Base-by-base conservation (phyloP, 2,797 vertebrate species). In the Falco biarmicus region DNA sequence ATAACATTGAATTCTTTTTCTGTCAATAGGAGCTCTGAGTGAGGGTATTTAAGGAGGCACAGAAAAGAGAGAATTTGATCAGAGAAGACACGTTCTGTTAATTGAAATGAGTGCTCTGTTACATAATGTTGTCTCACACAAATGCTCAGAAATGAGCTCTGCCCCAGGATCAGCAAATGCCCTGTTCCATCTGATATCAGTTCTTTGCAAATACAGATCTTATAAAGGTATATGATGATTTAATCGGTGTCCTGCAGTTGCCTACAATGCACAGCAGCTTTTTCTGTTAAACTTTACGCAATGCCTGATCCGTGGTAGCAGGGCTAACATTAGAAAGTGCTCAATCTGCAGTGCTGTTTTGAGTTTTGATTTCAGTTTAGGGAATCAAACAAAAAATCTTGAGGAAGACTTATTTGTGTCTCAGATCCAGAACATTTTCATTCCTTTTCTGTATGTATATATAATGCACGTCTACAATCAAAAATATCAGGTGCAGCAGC, bases 401-500 rank as follows among this genome's bases (percentile, higher is more conserved):
- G 1, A 91, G 56, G 86, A 93, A 80, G 53, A 48, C 34, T 79
- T 32, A 76, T 85, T 93, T 89, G 48, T 41, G 51, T 73, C 71
- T 92, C 45, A 61, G 71, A 87, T 84, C 77, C 64, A 73, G 75
- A 90, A 94, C 94, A 84, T 34, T 56, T 96, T 84, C 41, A 64
- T 88, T 92, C 86, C 87, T 65, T 90, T 78, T 88, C 66, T 59
- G 8, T 79, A 37, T 45, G 4, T 74, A 43, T 66, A 94, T 88
- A 85, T 61, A 65, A 75, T 34, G 57, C 64, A 92, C 15, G 66
- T 88, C 86, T 75, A 76, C 85, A 91, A 13, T 48, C 75, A 32
- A 53, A 94, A 92, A 69, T 95, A 94, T 91, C 95, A 96, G 91
- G 91, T 90, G 81, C 53, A 82, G 68, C 39, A 93, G 81, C 69